Evolutionary conservation across 2,888 invertebrate genomes (phyloP), one percentile per base, ranked within the genome.

Genomic region (Patella caerulea): DNA sequence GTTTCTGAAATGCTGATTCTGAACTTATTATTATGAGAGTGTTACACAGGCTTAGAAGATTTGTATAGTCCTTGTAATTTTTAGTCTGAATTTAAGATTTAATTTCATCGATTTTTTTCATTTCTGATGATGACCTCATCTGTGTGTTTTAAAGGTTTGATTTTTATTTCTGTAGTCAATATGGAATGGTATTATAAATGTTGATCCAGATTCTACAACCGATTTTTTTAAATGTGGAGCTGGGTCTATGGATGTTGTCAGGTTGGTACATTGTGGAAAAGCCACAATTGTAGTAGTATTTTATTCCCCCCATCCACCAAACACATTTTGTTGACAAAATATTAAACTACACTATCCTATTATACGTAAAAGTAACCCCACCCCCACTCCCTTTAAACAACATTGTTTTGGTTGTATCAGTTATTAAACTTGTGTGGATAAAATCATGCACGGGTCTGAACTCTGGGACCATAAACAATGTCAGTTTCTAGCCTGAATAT

Each of bases 241-340:
- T n/a, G 97, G 97, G 0, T 98, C 98, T 11, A 98, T 99, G 97
- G 98, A 99, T 91, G 98, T 98, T 2, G 97, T 98, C 0, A 93
- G 94, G 93, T 93, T 83, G 78, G 77, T 5, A n/a, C 69, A 29
- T 9, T 5, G 19, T 17, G 15, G 52, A 71, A 53, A 53, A 72
- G n/a, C 52, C 34, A 34, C 45, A 45, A 45, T 45, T 9, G 45
- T 45, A 45, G 9, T 45, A 14, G 0, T 65, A 65, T 65, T 65
- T 65, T 45, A 9, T 0, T 45, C 45, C 45, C 45, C 9, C 9
- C 0, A 45, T 9, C 7, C 45, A 45, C 45, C 45, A 45, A 45
- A 45, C 45, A 45, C 45, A 45, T 9, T 9, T 0, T 45, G 45
- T 45, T 45, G 45, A 45, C 9, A 45, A 45, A 1, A 45, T 45